Conservation (phyloP, 2,797 vertebrate genomes). For the Sparidentex hasta region DNA sequence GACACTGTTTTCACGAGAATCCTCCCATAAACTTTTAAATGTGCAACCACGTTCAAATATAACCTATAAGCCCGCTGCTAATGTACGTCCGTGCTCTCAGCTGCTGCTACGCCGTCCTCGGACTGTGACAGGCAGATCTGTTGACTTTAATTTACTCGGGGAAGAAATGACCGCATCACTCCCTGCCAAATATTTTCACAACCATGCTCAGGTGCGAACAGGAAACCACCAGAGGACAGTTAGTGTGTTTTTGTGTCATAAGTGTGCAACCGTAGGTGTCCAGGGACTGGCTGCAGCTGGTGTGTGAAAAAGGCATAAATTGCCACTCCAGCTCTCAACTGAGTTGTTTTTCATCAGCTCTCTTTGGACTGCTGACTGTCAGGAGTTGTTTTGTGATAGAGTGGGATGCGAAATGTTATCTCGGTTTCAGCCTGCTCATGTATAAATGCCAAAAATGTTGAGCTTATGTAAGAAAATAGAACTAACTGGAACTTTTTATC, state of each 20-base stretch:
- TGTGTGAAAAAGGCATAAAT: slow-evolving; percentile 44
- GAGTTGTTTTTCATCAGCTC: slow-evolving; percentile 35
- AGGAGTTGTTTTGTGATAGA: slow-evolving; percentile 31
- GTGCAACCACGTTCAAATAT: background rate
- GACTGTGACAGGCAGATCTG: slow-evolving; percentile 65
- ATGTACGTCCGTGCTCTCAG: slow-evolving; percentile 26
- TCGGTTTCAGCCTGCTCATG: slow-evolving; percentile 9
- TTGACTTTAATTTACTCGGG: slow-evolving; percentile 78
- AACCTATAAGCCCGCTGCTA: background rate
- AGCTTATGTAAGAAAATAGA: slow-evolving; percentile 20
- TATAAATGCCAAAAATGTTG: slow-evolving; percentile 32
- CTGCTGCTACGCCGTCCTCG: slow-evolving; percentile 34
- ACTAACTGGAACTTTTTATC: background rate
- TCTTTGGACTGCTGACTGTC: slow-evolving; percentile 37
- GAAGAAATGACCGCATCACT: slow-evolving; percentile 74
- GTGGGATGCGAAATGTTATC: slow-evolving; percentile 33
- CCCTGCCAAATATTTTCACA: slow-evolving; percentile 78
- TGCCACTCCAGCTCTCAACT: slow-evolving; percentile 20
- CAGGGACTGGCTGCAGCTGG: slow-evolving; percentile 25
- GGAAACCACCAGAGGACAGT: slow-evolving; percentile 56
- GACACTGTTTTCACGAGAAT: background rate
- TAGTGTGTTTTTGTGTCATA: slow-evolving; percentile 40
- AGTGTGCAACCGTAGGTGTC: slow-evolving; percentile 37
- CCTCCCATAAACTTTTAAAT: no score
- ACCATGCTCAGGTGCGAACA: slow-evolving; percentile 70